Evolutionary conservation across 2,888 invertebrate genomes (phyloP).

Genomic region (Drosophila maculinotata): DNA sequence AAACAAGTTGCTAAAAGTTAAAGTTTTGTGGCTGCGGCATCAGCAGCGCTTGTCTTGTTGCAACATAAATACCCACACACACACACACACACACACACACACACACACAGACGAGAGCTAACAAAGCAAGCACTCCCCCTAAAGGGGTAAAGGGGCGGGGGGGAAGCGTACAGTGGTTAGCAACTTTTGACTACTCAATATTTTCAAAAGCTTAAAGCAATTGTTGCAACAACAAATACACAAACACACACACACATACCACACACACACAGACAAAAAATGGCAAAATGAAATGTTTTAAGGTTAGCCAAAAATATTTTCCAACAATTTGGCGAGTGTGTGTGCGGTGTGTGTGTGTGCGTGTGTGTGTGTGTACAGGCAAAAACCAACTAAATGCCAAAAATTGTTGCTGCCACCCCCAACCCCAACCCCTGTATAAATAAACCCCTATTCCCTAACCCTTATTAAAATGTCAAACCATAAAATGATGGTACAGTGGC

Average conservation of each 20-base stretch:
- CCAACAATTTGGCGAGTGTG: constrained; percentile 47
- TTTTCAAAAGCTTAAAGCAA: constrained; percentile 65
- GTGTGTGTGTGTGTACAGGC: constrained; percentile 15
- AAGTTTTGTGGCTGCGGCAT: constrained; percentile 69
- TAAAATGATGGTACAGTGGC: constrained; percentile 37
- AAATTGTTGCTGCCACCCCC: constrained; percentile 41
- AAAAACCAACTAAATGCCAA: constrained; percentile 42
- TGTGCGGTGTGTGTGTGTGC: constrained; percentile 23
- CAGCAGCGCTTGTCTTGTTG: constrained; percentile 40
- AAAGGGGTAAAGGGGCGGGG: too few species aligned
- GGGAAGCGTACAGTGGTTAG: constrained; percentile 10
- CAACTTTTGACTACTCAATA: constrained; percentile 70
- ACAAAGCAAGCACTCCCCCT: constrained; percentile 62
- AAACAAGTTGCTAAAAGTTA: constrained; percentile 71
- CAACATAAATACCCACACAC: constrained; percentile 55
- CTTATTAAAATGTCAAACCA: constrained; percentile 79
- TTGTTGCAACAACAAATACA: constrained; percentile 56
- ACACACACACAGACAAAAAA: constrained; percentile 16
- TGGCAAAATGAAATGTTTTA: constrained; percentile 73
- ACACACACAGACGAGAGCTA: constrained; percentile 42
- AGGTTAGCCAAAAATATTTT: constrained; percentile 76
- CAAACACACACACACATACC: constrained; percentile 28
- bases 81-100: constrained; percentile 22
- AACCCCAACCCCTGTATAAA: neutral
- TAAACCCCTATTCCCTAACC: constrained; percentile 32